phyloP scores from a whole-genome alignment of 2,797 vertebrate species.

The Lophius americanus region DNA sequence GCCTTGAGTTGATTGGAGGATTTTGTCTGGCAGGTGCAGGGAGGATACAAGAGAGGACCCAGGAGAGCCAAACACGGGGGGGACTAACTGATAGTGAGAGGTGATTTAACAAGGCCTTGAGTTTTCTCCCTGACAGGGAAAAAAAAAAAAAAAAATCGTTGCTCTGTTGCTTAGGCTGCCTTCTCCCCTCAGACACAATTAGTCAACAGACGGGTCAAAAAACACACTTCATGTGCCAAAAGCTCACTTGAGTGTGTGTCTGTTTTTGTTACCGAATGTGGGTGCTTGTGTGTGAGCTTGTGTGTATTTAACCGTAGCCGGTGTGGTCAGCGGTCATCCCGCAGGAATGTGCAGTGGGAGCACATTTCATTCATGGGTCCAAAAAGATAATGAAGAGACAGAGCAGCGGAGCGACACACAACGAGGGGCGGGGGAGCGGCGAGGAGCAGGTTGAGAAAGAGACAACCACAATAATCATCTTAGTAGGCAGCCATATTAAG shows the following conservation, averaged over 20 bases:
- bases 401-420: slow-evolving; percentile 68
- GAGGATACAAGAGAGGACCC: slow-evolving; percentile 43
- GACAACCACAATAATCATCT: slow-evolving; percentile 62
- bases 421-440: slow-evolving; percentile 56
- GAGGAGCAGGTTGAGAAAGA: slow-evolving; percentile 48
- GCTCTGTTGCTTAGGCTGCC: slow-evolving; percentile 26
- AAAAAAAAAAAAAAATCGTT: neutral
- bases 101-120: slow-evolving; percentile 66
- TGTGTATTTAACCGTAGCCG: slow-evolving; percentile 55
- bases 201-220: slow-evolving; percentile 44
- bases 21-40: slow-evolving; percentile 57
- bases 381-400: slow-evolving; percentile 65
- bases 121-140: slow-evolving; percentile 32
- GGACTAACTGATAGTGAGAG: slow-evolving; percentile 55
- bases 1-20: slow-evolving; percentile 57
- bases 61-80: slow-evolving; percentile 33
- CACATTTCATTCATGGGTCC: slow-evolving; percentile 72
- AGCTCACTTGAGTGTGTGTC: slow-evolving; percentile 23
- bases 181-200: slow-evolving; percentile 66
- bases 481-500: slow-evolving; percentile 64
- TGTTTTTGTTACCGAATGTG: slow-evolving; percentile 32
- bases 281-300: slow-evolving; percentile 8
- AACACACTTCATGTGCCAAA: slow-evolving; percentile 39
- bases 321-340: slow-evolving; percentile 67
- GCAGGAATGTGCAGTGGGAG: slow-evolving; percentile 75